phyloP scores from a whole-genome alignment of 2,888 invertebrate genomes.

The Alloplasta piceator region DNA sequence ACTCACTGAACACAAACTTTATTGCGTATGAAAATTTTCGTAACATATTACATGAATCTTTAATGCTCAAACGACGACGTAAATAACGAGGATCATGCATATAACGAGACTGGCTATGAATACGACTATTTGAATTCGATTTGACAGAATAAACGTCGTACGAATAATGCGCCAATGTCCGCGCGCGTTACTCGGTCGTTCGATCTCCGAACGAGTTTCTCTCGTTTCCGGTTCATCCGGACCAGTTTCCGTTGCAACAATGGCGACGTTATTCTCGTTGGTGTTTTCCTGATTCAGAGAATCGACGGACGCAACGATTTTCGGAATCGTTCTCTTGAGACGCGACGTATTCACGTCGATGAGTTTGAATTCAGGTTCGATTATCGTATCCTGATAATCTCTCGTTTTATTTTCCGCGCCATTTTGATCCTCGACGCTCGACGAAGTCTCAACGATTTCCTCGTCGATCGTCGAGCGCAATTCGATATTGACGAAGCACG shows the following conservation, averaged over 20 bases:
- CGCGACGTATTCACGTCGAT: conserved; percentile 67
- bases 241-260: conserved; percentile 44
- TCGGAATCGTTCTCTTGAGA: conserved; percentile 62
- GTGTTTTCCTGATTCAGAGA: conserved; percentile 38
- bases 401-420: conserved; percentile 41
- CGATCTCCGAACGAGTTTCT: conserved; percentile 40
- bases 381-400: conserved; percentile 43
- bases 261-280: conserved; percentile 52
- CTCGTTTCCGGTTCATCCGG: conserved; percentile 41
- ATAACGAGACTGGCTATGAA: conserved; percentile 67
- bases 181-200: conserved; percentile 30
- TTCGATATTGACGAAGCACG: conserved; percentile 70
- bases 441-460: conserved; percentile 4
- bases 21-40: conserved; percentile 8
- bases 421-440: neutral
- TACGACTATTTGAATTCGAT: conserved; percentile 67
- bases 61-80: conserved; percentile 64
- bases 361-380: conserved; percentile 66
- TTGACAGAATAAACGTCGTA: conserved; percentile 61
- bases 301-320: conserved; percentile 58
- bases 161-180: conserved; percentile 58
- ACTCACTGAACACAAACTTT: conserved; percentile 8
- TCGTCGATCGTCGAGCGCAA: conserved; percentile 37
- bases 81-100: conserved; percentile 65
- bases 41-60: neutral